A percentile compares a stretch with the other conserved stretches of the same genome.
Evolutionary conservation across 2,113 vertebrate genomes (phyloP).

Genomic region (Megaptera novaeangliae): DNA sequence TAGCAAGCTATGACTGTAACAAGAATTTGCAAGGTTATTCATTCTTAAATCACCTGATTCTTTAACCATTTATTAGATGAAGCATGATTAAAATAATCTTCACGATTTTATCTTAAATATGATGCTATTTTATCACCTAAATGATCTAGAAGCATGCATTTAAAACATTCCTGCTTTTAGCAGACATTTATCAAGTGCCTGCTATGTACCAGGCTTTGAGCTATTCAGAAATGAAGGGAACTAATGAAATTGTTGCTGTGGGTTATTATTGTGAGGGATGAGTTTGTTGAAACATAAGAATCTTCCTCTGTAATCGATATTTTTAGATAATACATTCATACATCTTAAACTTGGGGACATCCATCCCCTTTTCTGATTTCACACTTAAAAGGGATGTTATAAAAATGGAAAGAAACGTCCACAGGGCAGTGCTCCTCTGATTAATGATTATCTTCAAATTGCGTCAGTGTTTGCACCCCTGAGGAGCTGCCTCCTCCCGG

Average conservation of each 20-base stretch:
- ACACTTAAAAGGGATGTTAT: slow-evolving; percentile 21
- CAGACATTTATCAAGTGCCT: background rate
- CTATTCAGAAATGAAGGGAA: slow-evolving; percentile 17
- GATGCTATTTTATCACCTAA: slow-evolving; percentile 46
- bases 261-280: background rate
- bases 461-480: background rate
- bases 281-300: slow-evolving; percentile 52
- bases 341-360: slow-evolving; percentile 18
- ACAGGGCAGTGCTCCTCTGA: background rate
- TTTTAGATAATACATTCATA: slow-evolving; percentile 47
- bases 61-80: slow-evolving; percentile 30
- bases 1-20: background rate
- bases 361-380: slow-evolving; percentile 26
- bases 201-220: background rate
- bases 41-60: slow-evolving; percentile 8
- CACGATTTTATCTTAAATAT: slow-evolving; percentile 21
- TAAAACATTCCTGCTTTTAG: background rate
- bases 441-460: slow-evolving; percentile 35
- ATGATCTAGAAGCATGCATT: background rate
- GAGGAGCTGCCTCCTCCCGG: background rate
- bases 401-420: slow-evolving; percentile 31
- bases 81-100: slow-evolving; percentile 44
- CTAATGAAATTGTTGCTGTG: background rate
- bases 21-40: background rate
- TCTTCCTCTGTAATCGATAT: slow-evolving; percentile 43